Evolutionary conservation across 2,797 vertebrate species (phyloP).

Genomic region (Carduelis carduelis): DNA sequence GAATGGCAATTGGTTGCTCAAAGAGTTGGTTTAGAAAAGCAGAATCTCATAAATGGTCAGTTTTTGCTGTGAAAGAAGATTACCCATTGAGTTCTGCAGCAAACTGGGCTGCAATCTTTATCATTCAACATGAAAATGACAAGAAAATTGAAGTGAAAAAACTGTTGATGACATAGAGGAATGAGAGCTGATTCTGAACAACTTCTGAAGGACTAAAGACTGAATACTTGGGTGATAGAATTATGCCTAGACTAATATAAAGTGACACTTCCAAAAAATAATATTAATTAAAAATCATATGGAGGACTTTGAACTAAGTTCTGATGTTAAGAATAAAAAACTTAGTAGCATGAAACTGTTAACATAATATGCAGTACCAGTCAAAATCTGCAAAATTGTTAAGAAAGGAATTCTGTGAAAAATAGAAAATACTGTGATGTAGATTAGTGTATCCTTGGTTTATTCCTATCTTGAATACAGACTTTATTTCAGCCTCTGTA

Average conservation of each 20-base stretch:
- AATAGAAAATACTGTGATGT: neutral
- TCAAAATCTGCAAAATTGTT: neutral
- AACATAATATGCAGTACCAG: accelerated
- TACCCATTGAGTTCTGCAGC: neutral
- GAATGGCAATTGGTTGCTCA: neutral
- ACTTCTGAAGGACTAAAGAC: neutral
- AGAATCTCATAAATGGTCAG: neutral
- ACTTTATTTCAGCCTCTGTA: neutral
- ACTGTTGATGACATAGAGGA: neutral
- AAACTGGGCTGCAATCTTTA: neutral
- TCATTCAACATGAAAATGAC: neutral
- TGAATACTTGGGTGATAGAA: neutral
- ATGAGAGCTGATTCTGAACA: neutral
- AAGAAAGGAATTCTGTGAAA: neutral
- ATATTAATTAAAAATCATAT: neutral
- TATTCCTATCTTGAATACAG: neutral
- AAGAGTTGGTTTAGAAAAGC: neutral
- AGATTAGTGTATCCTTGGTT: neutral
- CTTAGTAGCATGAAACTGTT: neutral
- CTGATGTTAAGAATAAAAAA: neutral
- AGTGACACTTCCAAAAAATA: neutral
- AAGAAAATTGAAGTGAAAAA: neutral
- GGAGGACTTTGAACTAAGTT: neutral
- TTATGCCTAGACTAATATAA: neutral
- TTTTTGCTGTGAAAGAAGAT: neutral